Conservation (phyloP, 1,140 invertebrate genomes). For the Ceratitis capitata region DNA sequence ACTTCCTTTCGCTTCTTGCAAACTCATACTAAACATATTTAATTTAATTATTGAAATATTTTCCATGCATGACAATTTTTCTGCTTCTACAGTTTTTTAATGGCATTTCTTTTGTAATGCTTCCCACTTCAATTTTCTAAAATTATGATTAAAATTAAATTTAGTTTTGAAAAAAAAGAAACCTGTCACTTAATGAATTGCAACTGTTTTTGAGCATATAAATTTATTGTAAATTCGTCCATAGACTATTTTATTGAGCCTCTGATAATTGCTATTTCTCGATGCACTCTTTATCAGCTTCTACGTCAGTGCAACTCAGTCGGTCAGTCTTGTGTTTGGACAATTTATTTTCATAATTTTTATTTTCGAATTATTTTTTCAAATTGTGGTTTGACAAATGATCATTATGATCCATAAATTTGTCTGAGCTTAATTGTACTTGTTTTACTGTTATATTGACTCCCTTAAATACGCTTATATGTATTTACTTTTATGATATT, state of each 20-base stretch:
- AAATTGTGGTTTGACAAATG: background rate
- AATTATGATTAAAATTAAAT: background rate
- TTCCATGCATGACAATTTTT: background rate
- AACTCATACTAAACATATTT: conserved; percentile 23
- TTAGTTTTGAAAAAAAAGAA: background rate
- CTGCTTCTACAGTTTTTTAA: background rate
- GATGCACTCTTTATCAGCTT: background rate
- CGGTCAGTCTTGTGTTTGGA: conserved; percentile 19
- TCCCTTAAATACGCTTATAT: background rate
- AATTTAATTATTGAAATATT: background rate
- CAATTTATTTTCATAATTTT: background rate
- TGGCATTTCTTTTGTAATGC: background rate
- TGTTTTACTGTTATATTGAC: background rate
- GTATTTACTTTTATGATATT: background rate
- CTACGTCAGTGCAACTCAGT: background rate
- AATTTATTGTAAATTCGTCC: background rate
- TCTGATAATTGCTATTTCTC: background rate
- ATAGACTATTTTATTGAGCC: background rate
- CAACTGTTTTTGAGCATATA: background rate
- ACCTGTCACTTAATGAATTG: background rate
- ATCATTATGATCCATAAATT: background rate
- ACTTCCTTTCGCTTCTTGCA: conserved; percentile 37
- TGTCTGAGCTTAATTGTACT: background rate
- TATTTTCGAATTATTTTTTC: background rate
- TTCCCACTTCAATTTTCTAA: background rate